Conservation (phyloP, 2,888 invertebrate species). For the Ophioninae sp. region DNA sequence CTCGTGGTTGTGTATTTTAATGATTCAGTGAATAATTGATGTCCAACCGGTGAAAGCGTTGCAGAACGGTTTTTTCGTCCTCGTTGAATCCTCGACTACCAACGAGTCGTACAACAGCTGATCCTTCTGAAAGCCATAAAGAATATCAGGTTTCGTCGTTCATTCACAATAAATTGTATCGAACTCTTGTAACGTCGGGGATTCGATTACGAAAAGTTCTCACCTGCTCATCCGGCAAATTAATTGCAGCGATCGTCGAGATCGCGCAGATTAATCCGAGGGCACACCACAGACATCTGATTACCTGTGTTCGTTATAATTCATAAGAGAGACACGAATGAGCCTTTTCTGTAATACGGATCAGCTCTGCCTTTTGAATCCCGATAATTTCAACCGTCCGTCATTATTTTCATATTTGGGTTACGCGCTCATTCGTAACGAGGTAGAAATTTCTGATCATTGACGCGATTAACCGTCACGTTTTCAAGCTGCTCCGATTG, state of each 20-base stretch:
- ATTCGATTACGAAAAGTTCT: conserved; percentile 4
- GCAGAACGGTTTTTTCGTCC: conserved; percentile 90
- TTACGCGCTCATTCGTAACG: not conserved
- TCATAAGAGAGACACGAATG: not conserved
- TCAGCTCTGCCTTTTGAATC: not conserved
- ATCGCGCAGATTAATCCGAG: conserved; percentile 64
- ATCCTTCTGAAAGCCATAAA: conserved; percentile 64
- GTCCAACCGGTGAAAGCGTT: conserved; percentile 92
- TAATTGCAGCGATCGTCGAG: conserved; percentile 28
- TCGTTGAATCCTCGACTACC: conserved; percentile 62
- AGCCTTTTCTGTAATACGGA: not conserved
- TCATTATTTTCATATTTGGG: conserved; percentile 4
- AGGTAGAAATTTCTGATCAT: not conserved
- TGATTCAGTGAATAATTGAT: not conserved
- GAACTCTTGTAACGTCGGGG: too few species aligned
- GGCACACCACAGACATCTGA: conserved; percentile 65
- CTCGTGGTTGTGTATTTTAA: not conserved
- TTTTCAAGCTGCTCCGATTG: not conserved
- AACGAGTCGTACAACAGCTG: conserved; percentile 65
- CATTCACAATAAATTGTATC: not conserved
- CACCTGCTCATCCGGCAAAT: conserved; percentile 17
- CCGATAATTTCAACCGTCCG: not conserved
- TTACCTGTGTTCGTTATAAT: conserved; percentile 62
- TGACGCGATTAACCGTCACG: not conserved
- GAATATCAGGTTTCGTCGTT: not conserved